Conservation (phyloP, 2,797 vertebrate species). For the Halcyon badia region DNA sequence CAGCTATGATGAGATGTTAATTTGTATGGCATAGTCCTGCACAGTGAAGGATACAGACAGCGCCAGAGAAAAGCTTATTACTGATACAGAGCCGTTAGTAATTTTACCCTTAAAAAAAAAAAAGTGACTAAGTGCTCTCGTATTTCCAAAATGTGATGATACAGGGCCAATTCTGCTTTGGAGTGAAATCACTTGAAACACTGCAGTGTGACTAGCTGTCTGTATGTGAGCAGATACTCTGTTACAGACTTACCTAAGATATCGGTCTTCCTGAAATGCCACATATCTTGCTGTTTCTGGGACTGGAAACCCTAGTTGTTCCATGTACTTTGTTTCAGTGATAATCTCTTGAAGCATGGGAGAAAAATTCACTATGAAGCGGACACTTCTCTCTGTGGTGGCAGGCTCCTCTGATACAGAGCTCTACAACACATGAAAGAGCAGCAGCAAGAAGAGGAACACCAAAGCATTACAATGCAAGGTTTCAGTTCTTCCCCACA, state of each 20-base stretch:
- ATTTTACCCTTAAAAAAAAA: background rate
- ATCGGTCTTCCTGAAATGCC: constrained; percentile 87
- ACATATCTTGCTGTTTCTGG: constrained; percentile 84
- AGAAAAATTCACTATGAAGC: constrained; percentile 88
- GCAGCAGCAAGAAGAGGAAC: background rate
- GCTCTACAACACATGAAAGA: constrained; percentile 15
- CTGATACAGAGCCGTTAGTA: background rate
- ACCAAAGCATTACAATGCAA: background rate
- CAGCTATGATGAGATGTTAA: background rate
- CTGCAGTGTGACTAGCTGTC: background rate
- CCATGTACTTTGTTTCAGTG: constrained; percentile 87
- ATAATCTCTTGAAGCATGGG: constrained; percentile 87
- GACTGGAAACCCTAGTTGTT: constrained; percentile 84
- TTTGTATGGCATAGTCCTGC: background rate
- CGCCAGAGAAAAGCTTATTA: background rate
- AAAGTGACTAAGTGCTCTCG: background rate
- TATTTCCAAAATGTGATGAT: background rate
- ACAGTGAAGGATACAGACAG: background rate
- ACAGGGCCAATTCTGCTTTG: background rate
- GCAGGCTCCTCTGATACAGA: constrained; percentile 14
- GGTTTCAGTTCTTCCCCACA: background rate
- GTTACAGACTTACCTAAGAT: constrained; percentile 78
- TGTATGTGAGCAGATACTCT: background rate
- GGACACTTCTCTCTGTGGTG: constrained; percentile 13
- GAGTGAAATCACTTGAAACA: background rate